Evolutionary conservation across 2,797 vertebrate genomes (phyloP), one percentile per base, ranked within the genome.

Genomic region (Sparidentex hasta): DNA sequence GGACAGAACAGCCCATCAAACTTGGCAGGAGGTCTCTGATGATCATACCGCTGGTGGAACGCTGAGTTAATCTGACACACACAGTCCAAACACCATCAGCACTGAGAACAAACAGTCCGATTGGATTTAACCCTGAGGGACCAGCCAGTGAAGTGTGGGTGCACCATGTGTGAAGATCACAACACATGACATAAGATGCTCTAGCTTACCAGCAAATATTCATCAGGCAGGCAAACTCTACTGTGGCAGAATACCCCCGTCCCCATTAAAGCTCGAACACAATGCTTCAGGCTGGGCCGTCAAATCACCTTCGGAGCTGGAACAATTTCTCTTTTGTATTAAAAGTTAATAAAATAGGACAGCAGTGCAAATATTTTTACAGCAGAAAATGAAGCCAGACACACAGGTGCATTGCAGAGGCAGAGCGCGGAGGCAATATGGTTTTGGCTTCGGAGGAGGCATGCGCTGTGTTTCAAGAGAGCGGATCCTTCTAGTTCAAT

Each of bases 301-400:
- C 48, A 23, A 74, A 89, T 82, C 84, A 86, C 78, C 70, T 69
- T 46, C 11, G 7, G 82, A 80, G 76, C 79, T 87, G 83, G 78
- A 89, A 84, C 86, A 82, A 57, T 81, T 88, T 88, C 88, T 82
- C 86, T 85, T 92, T 92, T 86, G 85, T 88, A 85, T 91, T 92
- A 88, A 92, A 91, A 91, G 76, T 90, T 91, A 93, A 91, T 92
- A 90, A 92, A 93, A 90, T 21, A 78, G 72, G 80, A 92, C 87
- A 84, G 90, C 85, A 82, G 85, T 81, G 88, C 87, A 92, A 93
- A 94, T 92, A 92, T 93, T 87, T 92, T 89, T 82, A 88, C 74
- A 90, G 86, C 70, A 63, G 62, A 88, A 82, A 86, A 92, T 23
- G 77, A 87, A 90, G 84, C 90, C 87, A 85, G 87, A 83, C 82